A percentile compares a stretch with the other conserved stretches of the same genome.
Evolutionary conservation across 2,113 vertebrate species (phyloP).

Genomic region (Riparia riparia): DNA sequence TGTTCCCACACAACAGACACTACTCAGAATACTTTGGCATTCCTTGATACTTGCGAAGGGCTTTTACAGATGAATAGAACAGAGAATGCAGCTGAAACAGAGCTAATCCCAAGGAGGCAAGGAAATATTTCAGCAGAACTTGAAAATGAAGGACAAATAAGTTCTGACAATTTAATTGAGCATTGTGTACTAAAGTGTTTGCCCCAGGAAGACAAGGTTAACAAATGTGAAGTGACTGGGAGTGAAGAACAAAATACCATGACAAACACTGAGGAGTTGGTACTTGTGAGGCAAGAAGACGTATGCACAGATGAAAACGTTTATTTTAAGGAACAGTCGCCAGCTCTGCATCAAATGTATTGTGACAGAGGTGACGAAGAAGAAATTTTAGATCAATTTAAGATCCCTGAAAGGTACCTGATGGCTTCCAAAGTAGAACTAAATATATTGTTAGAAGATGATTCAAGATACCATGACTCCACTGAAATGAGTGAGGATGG

Average conservation of each 20-base stretch:
- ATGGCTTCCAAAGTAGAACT: conserved; percentile 21
- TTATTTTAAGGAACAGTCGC: not conserved
- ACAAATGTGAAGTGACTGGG: not conserved
- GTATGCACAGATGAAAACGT: not conserved
- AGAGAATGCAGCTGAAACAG: not conserved
- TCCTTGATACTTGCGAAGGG: not conserved
- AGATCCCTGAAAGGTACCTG: conserved; percentile 52
- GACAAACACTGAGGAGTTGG: not conserved
- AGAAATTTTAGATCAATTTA: not conserved
- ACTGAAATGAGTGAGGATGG: not conserved
- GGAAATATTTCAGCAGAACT: not conserved
- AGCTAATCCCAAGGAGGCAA: not conserved
- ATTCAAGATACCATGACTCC: not conserved
- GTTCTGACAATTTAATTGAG: not conserved
- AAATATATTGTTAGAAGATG: not conserved
- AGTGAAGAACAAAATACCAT: not conserved
- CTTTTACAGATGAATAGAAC: not conserved
- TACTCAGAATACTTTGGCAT: not conserved
- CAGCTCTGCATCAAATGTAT: not conserved
- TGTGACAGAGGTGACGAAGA: not conserved
- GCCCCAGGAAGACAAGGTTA: conserved; percentile 13
- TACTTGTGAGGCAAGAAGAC: not conserved
- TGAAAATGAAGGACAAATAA: not conserved
- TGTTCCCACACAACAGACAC: not conserved
- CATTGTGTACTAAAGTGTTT: not conserved